Percentiles rank a stretch among this genome's conserved stretches.
phyloP scores from a whole-genome alignment of 2,888 invertebrate species.

The Troides oblongomaculatus region DNA sequence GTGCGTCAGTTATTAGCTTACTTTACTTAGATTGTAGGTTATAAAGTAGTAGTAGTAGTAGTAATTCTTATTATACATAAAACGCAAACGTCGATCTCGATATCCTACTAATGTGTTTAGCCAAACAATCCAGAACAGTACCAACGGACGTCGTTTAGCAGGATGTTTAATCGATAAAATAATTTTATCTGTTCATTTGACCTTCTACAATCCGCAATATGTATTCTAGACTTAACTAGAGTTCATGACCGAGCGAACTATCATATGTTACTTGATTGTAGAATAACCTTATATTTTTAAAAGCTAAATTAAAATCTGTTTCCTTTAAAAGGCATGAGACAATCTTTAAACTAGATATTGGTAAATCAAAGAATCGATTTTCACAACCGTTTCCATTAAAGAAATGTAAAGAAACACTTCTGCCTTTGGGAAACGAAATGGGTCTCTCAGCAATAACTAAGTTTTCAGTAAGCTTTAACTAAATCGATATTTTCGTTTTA shows the following conservation, averaged over 20 bases:
- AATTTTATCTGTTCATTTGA: constrained; percentile 8
- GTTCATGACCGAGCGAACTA: background rate
- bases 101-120: too few species aligned
- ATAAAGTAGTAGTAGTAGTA: too few species aligned
- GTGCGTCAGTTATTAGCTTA: too few species aligned
- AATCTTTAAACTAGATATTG: background rate
- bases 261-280: background rate
- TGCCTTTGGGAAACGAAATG: background rate
- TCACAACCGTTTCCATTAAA: background rate
- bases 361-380: background rate
- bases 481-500: background rate
- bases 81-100: too few species aligned
- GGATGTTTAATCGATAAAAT: constrained; percentile 27
- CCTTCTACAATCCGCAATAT: constrained; percentile 9
- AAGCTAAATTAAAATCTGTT: background rate
- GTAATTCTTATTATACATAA: too few species aligned
- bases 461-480: background rate
- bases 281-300: background rate
- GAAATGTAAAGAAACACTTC: background rate
- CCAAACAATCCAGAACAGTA: background rate
- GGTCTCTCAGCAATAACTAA: background rate
- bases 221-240: background rate
- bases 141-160: background rate
- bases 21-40: too few species aligned
- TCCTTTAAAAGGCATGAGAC: too few species aligned